Conservation (phyloP, 2,888 invertebrate species). For the Watsonalla cultraria region DNA sequence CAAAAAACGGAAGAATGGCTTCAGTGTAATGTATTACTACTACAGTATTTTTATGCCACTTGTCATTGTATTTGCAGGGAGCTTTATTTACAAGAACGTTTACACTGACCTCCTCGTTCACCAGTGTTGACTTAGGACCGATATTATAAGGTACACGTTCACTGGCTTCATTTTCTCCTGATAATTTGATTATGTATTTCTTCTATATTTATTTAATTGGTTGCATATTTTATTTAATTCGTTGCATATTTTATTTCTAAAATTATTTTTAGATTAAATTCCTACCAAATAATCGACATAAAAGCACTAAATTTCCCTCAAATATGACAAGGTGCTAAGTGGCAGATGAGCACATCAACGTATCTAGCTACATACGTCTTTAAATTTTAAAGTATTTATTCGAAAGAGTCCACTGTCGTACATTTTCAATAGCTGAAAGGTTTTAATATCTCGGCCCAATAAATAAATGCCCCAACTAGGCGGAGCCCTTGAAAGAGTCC, state of each 20-base stretch:
- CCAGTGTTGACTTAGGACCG: slow-evolving; percentile 58
- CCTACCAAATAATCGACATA: too few relatives aligned
- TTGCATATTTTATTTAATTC: too few relatives aligned
- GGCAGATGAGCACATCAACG: too few relatives aligned
- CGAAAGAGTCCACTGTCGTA: too few relatives aligned
- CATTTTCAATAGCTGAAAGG: slow-evolving; percentile 7
- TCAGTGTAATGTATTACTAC: too few relatives aligned
- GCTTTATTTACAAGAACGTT: slow-evolving; percentile 51
- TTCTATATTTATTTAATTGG: not conserved
- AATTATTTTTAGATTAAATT: too few relatives aligned
- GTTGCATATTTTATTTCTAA: too few relatives aligned
- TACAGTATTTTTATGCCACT: slow-evolving; percentile 1
- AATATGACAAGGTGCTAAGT: too few relatives aligned
- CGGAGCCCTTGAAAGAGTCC: slow-evolving; percentile 57
- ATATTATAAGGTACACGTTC: slow-evolving; percentile 29
- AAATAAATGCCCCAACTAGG: slow-evolving; percentile 42
- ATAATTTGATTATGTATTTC: slow-evolving; percentile 17
- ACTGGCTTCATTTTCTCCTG: slow-evolving; percentile 13
- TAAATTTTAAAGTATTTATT: too few relatives aligned
- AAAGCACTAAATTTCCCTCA: too few relatives aligned
- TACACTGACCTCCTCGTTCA: slow-evolving; percentile 33
- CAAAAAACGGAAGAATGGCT: too few relatives aligned
- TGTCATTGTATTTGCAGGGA: slow-evolving; percentile 41
- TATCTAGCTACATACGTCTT: too few relatives aligned
- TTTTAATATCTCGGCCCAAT: slow-evolving; percentile 28